A percentile compares a stretch with the other conserved stretches of the same genome.
phyloP scores from a whole-genome alignment of 1,140 invertebrate species.

The Achatina immaculata region DNA sequence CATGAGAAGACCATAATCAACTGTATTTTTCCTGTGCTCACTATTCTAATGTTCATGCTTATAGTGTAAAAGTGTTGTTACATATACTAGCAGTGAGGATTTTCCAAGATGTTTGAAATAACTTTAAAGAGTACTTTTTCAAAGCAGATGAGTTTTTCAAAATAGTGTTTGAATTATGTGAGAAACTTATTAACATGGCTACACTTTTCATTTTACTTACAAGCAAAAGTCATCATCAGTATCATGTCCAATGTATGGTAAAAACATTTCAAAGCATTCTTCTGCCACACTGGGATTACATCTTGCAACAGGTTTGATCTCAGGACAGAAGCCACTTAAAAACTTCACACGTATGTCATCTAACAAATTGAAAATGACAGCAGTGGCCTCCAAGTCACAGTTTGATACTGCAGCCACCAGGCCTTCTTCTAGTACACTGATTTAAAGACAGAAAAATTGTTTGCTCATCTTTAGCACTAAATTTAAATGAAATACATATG shows the following conservation, averaged over 20 bases:
- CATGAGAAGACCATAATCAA: no score
- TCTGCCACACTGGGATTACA: constrained; percentile 11
- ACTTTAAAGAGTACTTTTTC: no score
- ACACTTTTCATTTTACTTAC: constrained; percentile 26
- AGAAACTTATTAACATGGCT: no score
- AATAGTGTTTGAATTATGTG: no score
- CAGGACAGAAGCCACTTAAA: constrained; percentile 18
- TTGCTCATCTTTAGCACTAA: no score
- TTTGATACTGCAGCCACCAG: neutral
- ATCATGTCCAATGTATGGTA: neutral
- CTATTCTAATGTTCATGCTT: no score
- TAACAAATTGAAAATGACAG: neutral
- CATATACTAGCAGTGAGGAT: no score
- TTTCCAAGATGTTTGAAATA: no score
- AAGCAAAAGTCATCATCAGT: neutral
- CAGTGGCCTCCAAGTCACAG: neutral
- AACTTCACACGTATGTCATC: constrained; percentile 12
- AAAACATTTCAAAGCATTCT: constrained; percentile 8
- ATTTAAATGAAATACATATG: no score
- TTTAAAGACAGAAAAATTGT: neutral
- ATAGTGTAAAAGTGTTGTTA: no score
- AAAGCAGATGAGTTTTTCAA: no score
- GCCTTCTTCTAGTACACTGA: neutral
- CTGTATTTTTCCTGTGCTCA: no score
- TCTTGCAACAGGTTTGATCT: constrained; percentile 28